A percentile compares a stretch with the other conserved stretches of the same genome.
These are phyloP conservation scores for Thamnophis sirtalis DNA, from an alignment of 2,113 vertebrate genomes.

Conservation along the genomic window DNA sequence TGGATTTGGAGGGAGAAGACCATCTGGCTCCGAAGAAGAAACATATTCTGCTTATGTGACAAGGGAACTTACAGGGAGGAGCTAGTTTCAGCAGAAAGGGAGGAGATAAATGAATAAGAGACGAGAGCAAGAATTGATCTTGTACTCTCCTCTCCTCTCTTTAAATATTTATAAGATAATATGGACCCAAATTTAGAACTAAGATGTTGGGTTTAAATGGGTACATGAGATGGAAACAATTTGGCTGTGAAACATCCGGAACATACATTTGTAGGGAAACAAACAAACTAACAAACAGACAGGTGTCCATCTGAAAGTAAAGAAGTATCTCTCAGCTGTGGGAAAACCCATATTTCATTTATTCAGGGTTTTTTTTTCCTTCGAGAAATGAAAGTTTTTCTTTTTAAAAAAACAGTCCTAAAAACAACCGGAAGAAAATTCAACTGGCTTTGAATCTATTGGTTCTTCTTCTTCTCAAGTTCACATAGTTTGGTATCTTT, in stretches of 20 bases:
- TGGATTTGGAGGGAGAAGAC: not conserved
- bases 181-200: not conserved
- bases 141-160: not conserved
- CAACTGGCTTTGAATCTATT: slow-evolving; percentile 39
- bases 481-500: slow-evolving; percentile 34
- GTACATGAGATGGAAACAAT: not conserved
- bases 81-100: not conserved
- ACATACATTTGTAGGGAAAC: not conserved
- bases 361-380: slow-evolving; percentile 13
- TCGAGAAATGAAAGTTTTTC: slow-evolving; percentile 30
- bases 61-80: not conserved
- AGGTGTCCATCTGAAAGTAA: not conserved
- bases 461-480: slow-evolving; percentile 51
- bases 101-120: not conserved
- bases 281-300: slow-evolving; percentile 10
- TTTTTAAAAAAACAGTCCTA: slow-evolving; percentile 37
- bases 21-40: not conserved
- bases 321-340: not conserved
- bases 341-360: not conserved
- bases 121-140: not conserved
- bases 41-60: not conserved
- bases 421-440: slow-evolving; percentile 33
- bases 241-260: not conserved
- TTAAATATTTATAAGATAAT: not conserved
- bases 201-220: not conserved